Evolutionary conservation across 2,888 invertebrate genomes (phyloP), one percentile per base, ranked within the genome.

Genomic region (Microplitis manilae): DNA sequence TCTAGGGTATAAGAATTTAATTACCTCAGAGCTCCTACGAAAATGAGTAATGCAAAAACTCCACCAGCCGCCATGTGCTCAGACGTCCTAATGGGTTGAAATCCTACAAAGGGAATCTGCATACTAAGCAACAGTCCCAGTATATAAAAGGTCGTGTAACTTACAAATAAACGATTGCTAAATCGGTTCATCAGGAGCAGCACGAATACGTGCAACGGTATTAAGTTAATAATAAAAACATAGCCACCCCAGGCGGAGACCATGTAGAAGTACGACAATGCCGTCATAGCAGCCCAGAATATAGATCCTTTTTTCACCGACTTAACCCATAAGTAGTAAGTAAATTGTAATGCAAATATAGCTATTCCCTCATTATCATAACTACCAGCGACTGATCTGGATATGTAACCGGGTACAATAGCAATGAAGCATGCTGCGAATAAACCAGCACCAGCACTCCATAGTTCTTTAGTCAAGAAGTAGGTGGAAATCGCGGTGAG

Each of bases 351-450:
- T 1, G 99, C 99, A 92, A 99, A 99, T 86, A 99, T 99, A 73
- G 99, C 99, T 88, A 99, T 99, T 81, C 99, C 99, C 91, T 99
- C 99, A 91, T 99, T 99, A 89, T 99, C 99, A 90, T 99, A 99
- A 86, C 98, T 99, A 39, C 99, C 99, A 50, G 99, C 99, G 13
- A 99, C 99, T 0, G 99, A 99, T 79, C 99, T 93, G 87, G 98
- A 98, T 84, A 99, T 99, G 91, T 99, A 99, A 75, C 99, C 99
- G 68, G 99, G 99, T 59, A 99, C 96, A 85, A 99, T 98, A 67
- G 98, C 98, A 85, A 99, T 99, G 90, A 99, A 99, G 90, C 98
- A 98, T 4, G 99, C 99, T 9, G 99, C 99, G 91, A 99, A 98
- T 20, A 99, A 91, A 6, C 99, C 99, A 20, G 99, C 98, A 65